Percentiles rank a stretch among this genome's conserved stretches.
Conservation (phyloP, 2,797 vertebrate species). For the Spheniscus humboldti region DNA sequence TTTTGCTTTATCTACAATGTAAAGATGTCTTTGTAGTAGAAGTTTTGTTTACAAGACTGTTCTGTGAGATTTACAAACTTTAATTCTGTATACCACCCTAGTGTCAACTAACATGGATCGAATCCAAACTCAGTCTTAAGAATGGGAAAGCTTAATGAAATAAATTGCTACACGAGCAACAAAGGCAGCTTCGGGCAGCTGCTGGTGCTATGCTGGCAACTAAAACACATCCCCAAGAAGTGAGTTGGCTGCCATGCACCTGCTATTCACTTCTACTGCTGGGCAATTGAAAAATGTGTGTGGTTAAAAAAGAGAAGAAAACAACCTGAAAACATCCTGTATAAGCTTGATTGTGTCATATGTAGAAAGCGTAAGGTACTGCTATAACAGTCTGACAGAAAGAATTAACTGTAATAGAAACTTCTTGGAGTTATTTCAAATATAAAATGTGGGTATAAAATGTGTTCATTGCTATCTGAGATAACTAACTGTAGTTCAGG, state of each 20-base stretch:
- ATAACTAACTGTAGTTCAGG: neutral
- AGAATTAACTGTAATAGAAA: neutral
- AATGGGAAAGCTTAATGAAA: neutral
- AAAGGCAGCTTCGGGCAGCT: neutral
- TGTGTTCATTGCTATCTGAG: neutral
- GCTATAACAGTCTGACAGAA: neutral
- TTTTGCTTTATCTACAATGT: neutral
- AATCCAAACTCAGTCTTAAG: neutral
- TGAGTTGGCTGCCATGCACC: neutral
- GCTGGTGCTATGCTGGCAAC: neutral
- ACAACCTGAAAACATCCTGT: neutral
- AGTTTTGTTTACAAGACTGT: conserved; percentile 3
- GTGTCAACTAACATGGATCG: neutral
- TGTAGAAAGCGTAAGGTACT: neutral
- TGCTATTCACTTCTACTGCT: neutral
- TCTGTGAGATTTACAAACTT: conserved; percentile 24
- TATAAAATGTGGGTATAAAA: neutral
- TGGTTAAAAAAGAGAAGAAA: neutral
- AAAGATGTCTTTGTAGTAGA: neutral
- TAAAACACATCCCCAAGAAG: neutral
- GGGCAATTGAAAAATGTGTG: neutral
- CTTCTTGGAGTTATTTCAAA: neutral
- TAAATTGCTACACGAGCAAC: neutral
- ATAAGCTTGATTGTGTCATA: neutral
- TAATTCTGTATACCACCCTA: neutral